Conservation (phyloP, 1,140 invertebrate genomes). For the Bradysia coprophila region DNA sequence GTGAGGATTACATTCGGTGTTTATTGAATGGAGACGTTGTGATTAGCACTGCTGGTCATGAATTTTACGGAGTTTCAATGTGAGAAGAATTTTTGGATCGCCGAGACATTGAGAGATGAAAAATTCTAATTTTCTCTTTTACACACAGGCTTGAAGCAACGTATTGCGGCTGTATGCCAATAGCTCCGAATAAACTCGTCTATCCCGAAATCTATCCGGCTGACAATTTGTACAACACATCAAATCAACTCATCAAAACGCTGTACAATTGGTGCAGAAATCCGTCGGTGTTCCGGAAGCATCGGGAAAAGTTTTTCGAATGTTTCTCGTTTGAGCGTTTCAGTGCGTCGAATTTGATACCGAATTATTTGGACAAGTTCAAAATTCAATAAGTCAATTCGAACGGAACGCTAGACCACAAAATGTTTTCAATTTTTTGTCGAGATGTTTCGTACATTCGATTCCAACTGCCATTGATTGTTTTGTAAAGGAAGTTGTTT, state of each 20-base stretch:
- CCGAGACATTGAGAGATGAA: neutral
- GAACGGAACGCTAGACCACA: too few relatives aligned
- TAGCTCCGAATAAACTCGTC: slow-evolving; percentile 46
- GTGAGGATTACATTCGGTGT: slow-evolving; percentile 36
- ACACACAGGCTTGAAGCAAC: slow-evolving; percentile 43
- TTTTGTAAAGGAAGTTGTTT: too few relatives aligned
- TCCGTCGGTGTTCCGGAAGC: slow-evolving; percentile 16
- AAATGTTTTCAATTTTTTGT: too few relatives aligned
- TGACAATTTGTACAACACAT: slow-evolving; percentile 36
- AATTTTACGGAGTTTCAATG: slow-evolving; percentile 61
- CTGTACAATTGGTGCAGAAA: slow-evolving; percentile 27
- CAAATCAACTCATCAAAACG: slow-evolving; percentile 31
- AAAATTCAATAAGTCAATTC: too few relatives aligned
- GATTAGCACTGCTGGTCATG: slow-evolving; percentile 54
- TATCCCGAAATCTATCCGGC: slow-evolving; percentile 57
- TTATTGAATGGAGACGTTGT: slow-evolving; percentile 37
- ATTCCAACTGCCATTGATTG: too few relatives aligned
- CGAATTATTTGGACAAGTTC: slow-evolving; percentile 16
- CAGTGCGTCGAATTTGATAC: slow-evolving; percentile 15
- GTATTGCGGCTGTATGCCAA: slow-evolving; percentile 43
- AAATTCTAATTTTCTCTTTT: slow-evolving; percentile 1
- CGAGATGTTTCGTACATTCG: too few relatives aligned
- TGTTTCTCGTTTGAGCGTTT: slow-evolving; percentile 16
- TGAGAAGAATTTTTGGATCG: slow-evolving; percentile 21
- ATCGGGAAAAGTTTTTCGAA: slow-evolving; percentile 19